These are phyloP conservation scores for Peromyscus leucopus DNA, from an alignment of 2,113 vertebrate species.

Conservation along the genomic window DNA sequence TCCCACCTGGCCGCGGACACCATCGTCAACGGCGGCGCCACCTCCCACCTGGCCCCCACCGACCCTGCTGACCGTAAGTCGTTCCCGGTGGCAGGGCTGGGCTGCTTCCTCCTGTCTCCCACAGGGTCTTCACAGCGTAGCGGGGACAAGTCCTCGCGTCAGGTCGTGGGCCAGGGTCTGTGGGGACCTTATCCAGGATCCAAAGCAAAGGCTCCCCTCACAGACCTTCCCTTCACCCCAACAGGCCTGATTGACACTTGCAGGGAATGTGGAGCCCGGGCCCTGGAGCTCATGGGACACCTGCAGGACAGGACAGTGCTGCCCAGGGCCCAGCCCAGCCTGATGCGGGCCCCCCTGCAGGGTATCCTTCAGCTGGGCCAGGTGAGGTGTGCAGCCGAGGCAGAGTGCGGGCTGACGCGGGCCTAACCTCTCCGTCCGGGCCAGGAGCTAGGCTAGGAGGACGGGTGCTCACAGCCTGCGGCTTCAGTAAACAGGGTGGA, in stretches of 20 bases:
- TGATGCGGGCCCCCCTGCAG: constrained; percentile 84
- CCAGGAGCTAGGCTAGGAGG: neutral
- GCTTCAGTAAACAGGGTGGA: too few relatives aligned
- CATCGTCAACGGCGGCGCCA: constrained; percentile 94
- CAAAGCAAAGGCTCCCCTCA: accelerated
- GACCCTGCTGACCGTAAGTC: constrained; percentile 96
- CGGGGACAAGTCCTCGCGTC: neutral
- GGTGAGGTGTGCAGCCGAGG: constrained; percentile 80
- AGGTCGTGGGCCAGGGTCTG: accelerated
- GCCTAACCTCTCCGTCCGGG: accelerated
- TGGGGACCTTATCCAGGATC: neutral
- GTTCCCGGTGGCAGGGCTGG: accelerated
- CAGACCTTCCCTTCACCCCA: neutral
- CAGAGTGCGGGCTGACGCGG: accelerated
- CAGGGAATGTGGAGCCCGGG: constrained; percentile 90
- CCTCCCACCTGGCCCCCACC: constrained; percentile 94
- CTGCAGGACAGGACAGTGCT: constrained; percentile 91
- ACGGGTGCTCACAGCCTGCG: accelerated
- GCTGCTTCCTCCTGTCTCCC: neutral
- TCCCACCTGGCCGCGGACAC: constrained; percentile 93
- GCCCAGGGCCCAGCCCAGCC: constrained; percentile 86
- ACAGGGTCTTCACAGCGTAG: accelerated
- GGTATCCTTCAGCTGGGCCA: constrained; percentile 93
- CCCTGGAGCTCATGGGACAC: constrained; percentile 89
- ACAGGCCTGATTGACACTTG: constrained; percentile 93